A percentile compares a stretch with the other conserved stretches of the same genome.
Evolutionary conservation across 2,797 vertebrate genomes (phyloP).

Genomic region (Myotis findleyi): DNA sequence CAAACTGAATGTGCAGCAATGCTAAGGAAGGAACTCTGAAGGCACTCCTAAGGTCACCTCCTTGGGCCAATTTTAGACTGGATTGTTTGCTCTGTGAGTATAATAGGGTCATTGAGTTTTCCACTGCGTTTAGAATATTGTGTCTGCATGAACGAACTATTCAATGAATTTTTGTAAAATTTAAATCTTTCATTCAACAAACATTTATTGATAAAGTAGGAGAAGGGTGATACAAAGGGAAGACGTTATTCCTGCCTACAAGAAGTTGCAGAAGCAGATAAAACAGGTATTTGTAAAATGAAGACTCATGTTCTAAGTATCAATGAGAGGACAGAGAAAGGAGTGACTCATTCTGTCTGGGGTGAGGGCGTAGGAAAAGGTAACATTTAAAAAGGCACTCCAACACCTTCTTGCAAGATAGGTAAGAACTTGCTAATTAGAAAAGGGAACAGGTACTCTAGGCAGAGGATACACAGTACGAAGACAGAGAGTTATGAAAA

Average conservation of each 20-base stretch:
- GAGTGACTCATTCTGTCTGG: background rate
- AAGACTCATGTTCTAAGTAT: background rate
- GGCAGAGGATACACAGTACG: background rate
- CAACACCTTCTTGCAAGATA: background rate
- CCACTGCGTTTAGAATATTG: background rate
- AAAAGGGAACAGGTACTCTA: background rate
- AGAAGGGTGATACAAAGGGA: background rate
- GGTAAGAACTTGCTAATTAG: background rate
- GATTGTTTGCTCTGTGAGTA: background rate
- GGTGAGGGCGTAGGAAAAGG: background rate
- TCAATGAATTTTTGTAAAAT: constrained; percentile 29
- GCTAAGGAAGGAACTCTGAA: background rate
- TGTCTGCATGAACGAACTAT: background rate
- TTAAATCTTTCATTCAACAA: constrained; percentile 36
- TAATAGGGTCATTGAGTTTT: background rate
- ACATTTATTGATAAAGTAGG: constrained; percentile 15
- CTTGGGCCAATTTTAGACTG: background rate
- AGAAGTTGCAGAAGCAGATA: constrained; percentile 1
- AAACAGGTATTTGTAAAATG: constrained; percentile 31
- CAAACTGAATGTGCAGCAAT: background rate
- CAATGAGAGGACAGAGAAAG: background rate
- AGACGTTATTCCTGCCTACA: constrained; percentile 28
- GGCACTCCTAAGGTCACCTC: background rate
- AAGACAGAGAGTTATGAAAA: background rate
- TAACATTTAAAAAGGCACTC: background rate